A percentile compares a stretch with the other conserved stretches of the same genome.
Conservation (phyloP, 1,140 invertebrate species). For the Listronotus bonariensis region DNA sequence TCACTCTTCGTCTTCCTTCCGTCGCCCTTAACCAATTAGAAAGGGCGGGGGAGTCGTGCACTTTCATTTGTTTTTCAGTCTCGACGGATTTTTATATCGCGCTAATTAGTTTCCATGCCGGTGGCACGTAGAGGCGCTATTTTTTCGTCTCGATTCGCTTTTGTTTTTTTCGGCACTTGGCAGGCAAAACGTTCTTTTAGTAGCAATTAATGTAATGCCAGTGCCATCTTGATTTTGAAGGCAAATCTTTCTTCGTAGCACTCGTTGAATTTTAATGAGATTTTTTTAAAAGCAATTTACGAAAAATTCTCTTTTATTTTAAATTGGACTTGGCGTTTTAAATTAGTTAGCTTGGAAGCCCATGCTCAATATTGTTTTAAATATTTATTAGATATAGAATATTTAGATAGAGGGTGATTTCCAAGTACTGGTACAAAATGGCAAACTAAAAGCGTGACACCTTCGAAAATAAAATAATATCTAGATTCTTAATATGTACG, state of each 20-base stretch:
- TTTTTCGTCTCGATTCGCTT: conserved; percentile 19
- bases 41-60: conserved; percentile 30
- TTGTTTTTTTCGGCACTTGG: conserved; percentile 23
- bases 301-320: too few species aligned
- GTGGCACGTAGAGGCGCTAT: conserved; percentile 41
- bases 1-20: conserved; percentile 7
- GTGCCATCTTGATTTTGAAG: conserved; percentile 30
- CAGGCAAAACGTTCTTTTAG: conserved; percentile 15
- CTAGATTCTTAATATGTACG: too few species aligned
- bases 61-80: conserved; percentile 49
- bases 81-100: conserved; percentile 49
- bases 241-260: conserved; percentile 13
- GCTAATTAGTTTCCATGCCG: conserved; percentile 45
- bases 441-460: too few species aligned
- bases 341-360: too few species aligned
- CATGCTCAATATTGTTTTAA: too few species aligned
- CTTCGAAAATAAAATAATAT: too few species aligned
- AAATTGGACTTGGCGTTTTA: too few species aligned
- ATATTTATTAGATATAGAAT: too few species aligned
- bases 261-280: conserved; percentile 12
- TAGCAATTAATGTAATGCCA: conserved; percentile 26
- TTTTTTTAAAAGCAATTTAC: too few species aligned
- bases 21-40: conserved; percentile 44
- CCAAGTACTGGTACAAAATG: too few species aligned
- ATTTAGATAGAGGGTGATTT: too few species aligned